Evolutionary conservation across 2,888 invertebrate genomes (phyloP), one percentile per base, ranked within the genome.

Genomic region (Argynnis bischoffii): DNA sequence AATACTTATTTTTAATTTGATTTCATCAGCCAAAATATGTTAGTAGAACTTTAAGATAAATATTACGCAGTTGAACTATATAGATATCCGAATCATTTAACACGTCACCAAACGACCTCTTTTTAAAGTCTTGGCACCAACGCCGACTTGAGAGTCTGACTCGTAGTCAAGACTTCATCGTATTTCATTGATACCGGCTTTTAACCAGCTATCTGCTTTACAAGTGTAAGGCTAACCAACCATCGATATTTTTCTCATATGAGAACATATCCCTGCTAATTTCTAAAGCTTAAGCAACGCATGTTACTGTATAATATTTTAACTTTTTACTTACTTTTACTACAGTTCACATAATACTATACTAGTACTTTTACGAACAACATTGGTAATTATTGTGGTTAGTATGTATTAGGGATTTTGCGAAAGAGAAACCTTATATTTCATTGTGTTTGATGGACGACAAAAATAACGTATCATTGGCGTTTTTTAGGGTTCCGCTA

Each of bases 101-200:
- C 60, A 65, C 41, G 47, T 67, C 51, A 57, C 35, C 48, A 54
- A 41, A 66, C 50, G 57, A 66, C 66, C 63, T 56, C 55, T 47
- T 60, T 59, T 50, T 35, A 46, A 47, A 55, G 26, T 60, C 31
- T 67, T 67, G 66, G 66, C 69, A 66, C 35, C 59, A 59, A 55
- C 63, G 55, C 63, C 64, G 55, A 18, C 59, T 46, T 13, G 26
- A 59, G 47, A 56, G 66, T 64, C 64, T 60, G 55, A 48, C 54
- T 69, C 50, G 54, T 47, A 64, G 63, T 60, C 54, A 55, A 59
- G 47, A 66, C 64, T 69, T 64, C 66, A 67, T 60, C 63, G 66
- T 67, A 69, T 66, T 69, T 66, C 55, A 67, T 60, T 64, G 65
- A 65, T 65, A 64, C 66, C 66, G 53, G 54, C 69, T 64, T 18